Evolutionary conservation across 2,888 invertebrate genomes (phyloP), one percentile per base, ranked within the genome.

Genomic region (Pharmacophagus antenor): DNA sequence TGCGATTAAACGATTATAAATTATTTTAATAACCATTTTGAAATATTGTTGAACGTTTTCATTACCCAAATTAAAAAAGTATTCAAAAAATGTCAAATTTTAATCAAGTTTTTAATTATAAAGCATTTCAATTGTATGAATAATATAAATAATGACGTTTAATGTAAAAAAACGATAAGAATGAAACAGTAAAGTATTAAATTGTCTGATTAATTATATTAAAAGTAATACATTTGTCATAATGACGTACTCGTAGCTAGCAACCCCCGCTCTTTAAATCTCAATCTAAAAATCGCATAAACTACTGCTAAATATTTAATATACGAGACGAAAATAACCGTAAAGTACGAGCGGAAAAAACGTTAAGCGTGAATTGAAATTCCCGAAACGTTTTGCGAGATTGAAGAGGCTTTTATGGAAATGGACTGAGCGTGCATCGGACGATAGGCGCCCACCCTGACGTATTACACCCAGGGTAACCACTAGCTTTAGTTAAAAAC

Each of bases 381-480:
- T 89, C 90, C 82, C 82, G 77, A 76, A 88, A 77, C 88, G 88
- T 86, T 88, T 85, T 83, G 82, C 79, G 85, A 87, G 88, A 88
- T 88, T 88, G 87, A 89, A 88, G 88, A 88, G 88, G 87, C 88
- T 90, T 90, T 90, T 89, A 90, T 90, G 88, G 87, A 88, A 90
- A 90, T 88, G 83, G 85, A 82, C 82, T 76, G 76, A 73, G 82
- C 82, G 85, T 85, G 84, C 85, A 82, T 79, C 80, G 73, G 76
- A 72, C 80, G 84, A 84, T 87, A 85, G 85, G 70, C 70, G 63
- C 65, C 71, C 72, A 66, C 77, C 75, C 77, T 76, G 67, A 69
- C 70, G 71, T 58, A 63, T 66, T 67, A 69, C 41, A 23, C 25
- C 27, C 10, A 48, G 56, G 61, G 56, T 56, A 23, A 12, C 61